A percentile compares a stretch with the other conserved stretches of the same genome.
Conservation (phyloP, 2,888 invertebrate genomes). For the Cantharis rufa region DNA sequence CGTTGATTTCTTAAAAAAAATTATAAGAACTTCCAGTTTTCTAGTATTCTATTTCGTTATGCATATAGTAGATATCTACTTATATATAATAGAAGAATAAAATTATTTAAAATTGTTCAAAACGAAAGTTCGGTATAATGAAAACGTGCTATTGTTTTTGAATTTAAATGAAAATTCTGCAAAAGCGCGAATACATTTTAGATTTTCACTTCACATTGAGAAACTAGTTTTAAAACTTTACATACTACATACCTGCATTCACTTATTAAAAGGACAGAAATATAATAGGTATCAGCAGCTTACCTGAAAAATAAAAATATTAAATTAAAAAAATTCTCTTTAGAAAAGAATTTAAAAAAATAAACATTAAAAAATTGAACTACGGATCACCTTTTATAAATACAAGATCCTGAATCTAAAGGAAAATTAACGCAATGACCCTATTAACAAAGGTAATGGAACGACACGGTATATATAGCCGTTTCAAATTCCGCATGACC, state of each 20-base stretch:
- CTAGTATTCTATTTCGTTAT: no score
- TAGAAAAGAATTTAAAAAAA: not conserved
- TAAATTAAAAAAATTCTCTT: not conserved
- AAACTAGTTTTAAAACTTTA: not conserved
- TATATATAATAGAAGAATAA: not conserved
- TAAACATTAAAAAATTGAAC: not conserved
- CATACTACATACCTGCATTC: not conserved
- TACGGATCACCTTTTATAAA: not conserved
- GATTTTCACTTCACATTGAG: not conserved
- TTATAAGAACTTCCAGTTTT: no score
- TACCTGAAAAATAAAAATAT: not conserved
- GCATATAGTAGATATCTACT: not conserved
- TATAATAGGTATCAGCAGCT: not conserved
- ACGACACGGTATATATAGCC: conserved; percentile 22
- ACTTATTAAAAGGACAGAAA: not conserved
- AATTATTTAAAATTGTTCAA: not conserved
- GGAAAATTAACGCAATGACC: conserved; percentile 17
- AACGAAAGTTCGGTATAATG: not conserved
- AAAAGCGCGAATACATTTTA: not conserved
- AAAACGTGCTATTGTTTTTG: not conserved
- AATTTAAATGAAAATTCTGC: not conserved
- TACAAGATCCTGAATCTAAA: not conserved
- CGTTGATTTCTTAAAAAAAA: no score
- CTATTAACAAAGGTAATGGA: conserved; percentile 21
- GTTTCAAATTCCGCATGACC: conserved; percentile 27